Conservation (phyloP, 1,140 invertebrate species). For the Phocides pigmalion region DNA sequence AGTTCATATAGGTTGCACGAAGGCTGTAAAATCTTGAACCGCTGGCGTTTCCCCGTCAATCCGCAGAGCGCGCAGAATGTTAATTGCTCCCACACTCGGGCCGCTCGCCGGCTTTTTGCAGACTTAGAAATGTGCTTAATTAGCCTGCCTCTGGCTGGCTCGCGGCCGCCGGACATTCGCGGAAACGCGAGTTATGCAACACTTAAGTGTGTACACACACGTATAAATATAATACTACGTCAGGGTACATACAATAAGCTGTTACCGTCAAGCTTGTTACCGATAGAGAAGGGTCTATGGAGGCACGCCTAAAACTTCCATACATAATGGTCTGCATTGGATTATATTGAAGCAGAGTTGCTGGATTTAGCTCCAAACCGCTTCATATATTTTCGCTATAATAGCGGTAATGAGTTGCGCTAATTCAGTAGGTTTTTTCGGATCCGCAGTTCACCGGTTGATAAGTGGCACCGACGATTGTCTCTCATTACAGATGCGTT, state of each 20-base stretch:
- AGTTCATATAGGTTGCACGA: not conserved
- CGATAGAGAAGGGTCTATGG: no score
- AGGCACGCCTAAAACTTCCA: not conserved
- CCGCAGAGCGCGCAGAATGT: not conserved
- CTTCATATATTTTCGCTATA: no score
- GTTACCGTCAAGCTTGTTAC: not conserved
- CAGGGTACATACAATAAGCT: not conserved
- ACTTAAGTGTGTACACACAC: not conserved
- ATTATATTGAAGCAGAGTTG: no score
- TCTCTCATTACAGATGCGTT: no score
- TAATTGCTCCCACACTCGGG: conserved; percentile 4
- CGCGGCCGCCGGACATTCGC: not conserved
- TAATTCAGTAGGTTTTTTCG: no score
- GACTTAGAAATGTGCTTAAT: conserved; percentile 5
- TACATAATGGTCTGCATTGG: no score
- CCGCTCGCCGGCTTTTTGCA: not conserved
- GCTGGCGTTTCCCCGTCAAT: not conserved
- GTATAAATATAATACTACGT: not conserved
- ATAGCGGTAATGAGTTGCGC: no score
- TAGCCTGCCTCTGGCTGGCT: not conserved
- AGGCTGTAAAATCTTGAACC: not conserved
- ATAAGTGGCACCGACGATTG: no score
- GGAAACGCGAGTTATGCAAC: not conserved
- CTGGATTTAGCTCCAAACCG: no score
- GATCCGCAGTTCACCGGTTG: no score